Conservation (phyloP, 2,888 invertebrate species). For the Stegana nigrithorax region DNA sequence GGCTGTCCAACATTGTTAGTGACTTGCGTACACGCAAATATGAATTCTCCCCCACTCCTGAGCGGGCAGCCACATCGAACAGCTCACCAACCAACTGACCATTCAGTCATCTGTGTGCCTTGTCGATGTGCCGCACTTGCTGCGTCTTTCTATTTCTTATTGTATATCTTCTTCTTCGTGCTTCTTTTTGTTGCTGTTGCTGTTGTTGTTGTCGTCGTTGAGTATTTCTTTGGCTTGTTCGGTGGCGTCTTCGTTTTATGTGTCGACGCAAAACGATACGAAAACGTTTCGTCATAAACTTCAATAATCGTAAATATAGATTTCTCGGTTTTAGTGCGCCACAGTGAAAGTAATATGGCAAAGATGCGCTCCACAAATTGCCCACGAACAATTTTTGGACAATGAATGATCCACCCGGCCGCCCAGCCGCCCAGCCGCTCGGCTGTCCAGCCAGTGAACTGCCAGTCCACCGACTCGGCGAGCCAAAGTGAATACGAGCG, state of each 20-base stretch:
- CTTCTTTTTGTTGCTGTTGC: neutral
- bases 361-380: neutral
- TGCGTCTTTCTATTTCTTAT: neutral
- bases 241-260: slow-evolving; percentile 39
- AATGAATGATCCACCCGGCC: neutral
- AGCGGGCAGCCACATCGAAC: too few relatives aligned
- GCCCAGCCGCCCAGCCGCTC: too few relatives aligned
- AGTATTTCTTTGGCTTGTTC: neutral
- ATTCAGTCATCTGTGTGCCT: too few relatives aligned
- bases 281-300: slow-evolving; percentile 64
- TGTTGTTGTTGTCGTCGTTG: neutral
- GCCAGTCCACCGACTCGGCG: neutral
- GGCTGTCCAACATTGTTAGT: slow-evolving; percentile 46
- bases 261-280: slow-evolving; percentile 61
- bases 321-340: slow-evolving; percentile 40
- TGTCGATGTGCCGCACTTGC: neutral
- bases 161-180: neutral
- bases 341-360: slow-evolving; percentile 1
- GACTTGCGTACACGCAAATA: slow-evolving; percentile 57
- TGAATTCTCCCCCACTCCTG: too few relatives aligned
- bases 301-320: slow-evolving; percentile 66
- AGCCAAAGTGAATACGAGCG: slow-evolving; percentile 20
- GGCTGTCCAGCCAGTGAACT: too few relatives aligned
- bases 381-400: neutral
- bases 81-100: too few relatives aligned